Conservation (phyloP, 2,888 invertebrate genomes). For the Andrena fulva region DNA sequence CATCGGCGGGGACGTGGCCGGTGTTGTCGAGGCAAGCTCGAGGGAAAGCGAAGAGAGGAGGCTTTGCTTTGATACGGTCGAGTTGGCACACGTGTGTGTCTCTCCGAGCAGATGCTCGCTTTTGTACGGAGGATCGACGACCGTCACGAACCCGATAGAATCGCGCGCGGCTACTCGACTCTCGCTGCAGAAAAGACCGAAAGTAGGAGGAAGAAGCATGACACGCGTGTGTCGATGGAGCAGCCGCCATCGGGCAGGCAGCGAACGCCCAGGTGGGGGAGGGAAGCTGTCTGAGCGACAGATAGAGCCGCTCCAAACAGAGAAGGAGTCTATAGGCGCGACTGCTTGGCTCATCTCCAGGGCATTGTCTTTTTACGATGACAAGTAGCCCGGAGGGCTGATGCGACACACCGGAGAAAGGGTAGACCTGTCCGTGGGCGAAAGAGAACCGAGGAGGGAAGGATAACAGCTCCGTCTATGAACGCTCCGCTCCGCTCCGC, state of each 20-base stretch:
- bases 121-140: slow-evolving; percentile 56
- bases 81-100: slow-evolving; percentile 59
- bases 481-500: slow-evolving; percentile 19
- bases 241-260: slow-evolving; percentile 8
- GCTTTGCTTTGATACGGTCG: slow-evolving; percentile 40
- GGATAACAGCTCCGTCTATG: slow-evolving; percentile 41
- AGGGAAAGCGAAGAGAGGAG: slow-evolving; percentile 49
- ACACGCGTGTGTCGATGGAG: slow-evolving; percentile 28
- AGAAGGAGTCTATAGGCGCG: slow-evolving; percentile 30
- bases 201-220: slow-evolving; percentile 4
- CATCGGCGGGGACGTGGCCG: slow-evolving; percentile 14
- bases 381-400: slow-evolving; percentile 47
- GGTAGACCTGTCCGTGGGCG: slow-evolving; percentile 32
- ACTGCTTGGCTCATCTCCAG: slow-evolving; percentile 73
- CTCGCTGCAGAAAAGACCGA: slow-evolving; percentile 1
- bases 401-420: slow-evolving; percentile 29
- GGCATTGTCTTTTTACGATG: slow-evolving; percentile 71
- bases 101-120: slow-evolving; percentile 50
- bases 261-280: background rate
- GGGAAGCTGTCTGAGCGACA: slow-evolving; percentile 38
- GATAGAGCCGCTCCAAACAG: slow-evolving; percentile 35
- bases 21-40: background rate
- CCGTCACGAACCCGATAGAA: slow-evolving; percentile 57
- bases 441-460: slow-evolving; percentile 23
- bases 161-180: slow-evolving; percentile 35